Evolutionary conservation across 2,113 vertebrate species (phyloP).

Genomic region (Baryphthengus martii): DNA sequence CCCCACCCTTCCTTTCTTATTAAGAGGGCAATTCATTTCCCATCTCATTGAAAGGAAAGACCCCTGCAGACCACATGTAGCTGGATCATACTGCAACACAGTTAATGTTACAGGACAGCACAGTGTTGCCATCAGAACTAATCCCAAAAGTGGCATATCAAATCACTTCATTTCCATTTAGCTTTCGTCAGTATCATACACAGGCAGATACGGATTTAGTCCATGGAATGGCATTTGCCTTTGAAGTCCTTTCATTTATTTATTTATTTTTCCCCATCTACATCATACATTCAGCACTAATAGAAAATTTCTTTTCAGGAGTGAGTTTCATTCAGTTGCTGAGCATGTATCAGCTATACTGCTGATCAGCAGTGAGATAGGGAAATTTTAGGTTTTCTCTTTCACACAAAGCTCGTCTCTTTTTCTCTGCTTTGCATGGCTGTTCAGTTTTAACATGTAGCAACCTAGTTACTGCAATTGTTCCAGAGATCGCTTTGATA

Average conservation of each 20-base stretch:
- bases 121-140: neutral
- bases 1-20: neutral
- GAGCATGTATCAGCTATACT: neutral
- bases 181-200: neutral
- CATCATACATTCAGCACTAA: conserved; percentile 1
- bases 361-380: conserved; percentile 13
- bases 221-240: neutral
- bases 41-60: neutral
- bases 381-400: conserved; percentile 8
- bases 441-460: conserved; percentile 15
- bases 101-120: neutral
- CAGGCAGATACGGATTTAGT: neutral
- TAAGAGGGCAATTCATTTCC: neutral
- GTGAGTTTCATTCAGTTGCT: conserved; percentile 21
- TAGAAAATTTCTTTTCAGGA: neutral
- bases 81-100: neutral
- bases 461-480: conserved; percentile 29
- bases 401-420: neutral
- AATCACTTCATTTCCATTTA: conserved; percentile 33
- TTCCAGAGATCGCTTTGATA: conserved; percentile 51
- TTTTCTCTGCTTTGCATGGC: neutral
- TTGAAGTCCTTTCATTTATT: neutral
- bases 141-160: conserved; percentile 5
- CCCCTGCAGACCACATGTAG: neutral
- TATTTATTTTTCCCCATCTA: neutral